Evolutionary conservation across 2,888 invertebrate species (phyloP).

Genomic region (Rapana venosa): DNA sequence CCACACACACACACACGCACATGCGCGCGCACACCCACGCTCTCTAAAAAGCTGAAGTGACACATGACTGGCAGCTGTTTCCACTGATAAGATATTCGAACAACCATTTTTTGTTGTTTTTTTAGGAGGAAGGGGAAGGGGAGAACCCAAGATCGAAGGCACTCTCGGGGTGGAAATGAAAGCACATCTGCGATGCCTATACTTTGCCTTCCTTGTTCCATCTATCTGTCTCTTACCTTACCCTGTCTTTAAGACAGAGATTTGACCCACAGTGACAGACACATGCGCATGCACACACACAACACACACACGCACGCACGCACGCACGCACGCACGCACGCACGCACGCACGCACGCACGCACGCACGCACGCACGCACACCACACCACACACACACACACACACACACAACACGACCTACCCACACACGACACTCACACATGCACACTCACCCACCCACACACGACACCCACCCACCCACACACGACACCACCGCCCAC

Average conservation of each 20-base stretch:
- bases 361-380: background rate
- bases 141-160: no score
- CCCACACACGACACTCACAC: background rate
- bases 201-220: background rate
- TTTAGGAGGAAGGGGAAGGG: no score
- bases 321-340: background rate
- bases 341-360: background rate
- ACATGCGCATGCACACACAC: conserved; percentile 14
- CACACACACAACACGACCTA: background rate
- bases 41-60: background rate
- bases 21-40: background rate
- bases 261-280: background rate
- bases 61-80: no score
- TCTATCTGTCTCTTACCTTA: background rate
- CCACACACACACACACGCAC: no score
- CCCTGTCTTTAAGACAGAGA: background rate
- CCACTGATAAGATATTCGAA: no score
- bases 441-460: no score
- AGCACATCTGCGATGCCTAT: no score
- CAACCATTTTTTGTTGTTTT: no score
- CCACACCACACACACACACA: background rate
- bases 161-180: no score
- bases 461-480: no score
- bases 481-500: no score
- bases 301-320: background rate